These are phyloP conservation scores for Vombatus ursinus DNA, from an alignment of 2,113 vertebrate species.

Conservation along the genomic window DNA sequence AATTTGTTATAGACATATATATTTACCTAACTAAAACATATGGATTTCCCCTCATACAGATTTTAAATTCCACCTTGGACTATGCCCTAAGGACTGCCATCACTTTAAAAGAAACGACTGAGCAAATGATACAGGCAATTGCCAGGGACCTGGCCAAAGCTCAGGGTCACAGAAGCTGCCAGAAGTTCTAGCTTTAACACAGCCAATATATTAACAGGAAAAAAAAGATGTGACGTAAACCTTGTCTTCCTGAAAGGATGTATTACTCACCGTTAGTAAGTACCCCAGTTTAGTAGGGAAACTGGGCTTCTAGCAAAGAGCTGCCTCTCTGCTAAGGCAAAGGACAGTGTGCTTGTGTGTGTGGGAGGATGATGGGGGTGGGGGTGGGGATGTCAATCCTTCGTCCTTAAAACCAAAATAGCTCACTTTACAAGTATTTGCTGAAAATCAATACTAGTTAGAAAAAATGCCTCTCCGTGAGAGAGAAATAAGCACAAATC, in stretches of 20 bases:
- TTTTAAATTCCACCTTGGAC: conserved; percentile 88
- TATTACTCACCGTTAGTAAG: conserved; percentile 29
- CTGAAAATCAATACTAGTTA: conserved; percentile 24
- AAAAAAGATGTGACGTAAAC: neutral
- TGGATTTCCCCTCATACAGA: conserved; percentile 79
- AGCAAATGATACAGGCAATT: conserved; percentile 88
- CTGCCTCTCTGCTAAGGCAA: conserved; percentile 5
- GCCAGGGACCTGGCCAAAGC: conserved; percentile 88
- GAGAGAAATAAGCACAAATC: conserved; percentile 25
- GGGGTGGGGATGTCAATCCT: neutral
- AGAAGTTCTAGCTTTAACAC: conserved; percentile 55
- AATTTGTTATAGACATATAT: neutral
- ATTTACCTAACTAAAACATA: conserved; percentile 33
- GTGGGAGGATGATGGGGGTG: too few relatives aligned
- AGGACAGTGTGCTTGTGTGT: neutral
- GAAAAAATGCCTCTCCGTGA: neutral
- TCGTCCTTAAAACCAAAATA: conserved; percentile 44
- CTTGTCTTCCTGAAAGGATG: conserved; percentile 9
- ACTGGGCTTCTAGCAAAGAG: conserved; percentile 39
- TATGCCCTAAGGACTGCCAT: conserved; percentile 89
- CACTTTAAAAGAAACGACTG: conserved; percentile 90
- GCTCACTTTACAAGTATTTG: conserved; percentile 35
- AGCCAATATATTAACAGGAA: neutral
- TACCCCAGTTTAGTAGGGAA: conserved; percentile 25
- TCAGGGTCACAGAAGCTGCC: conserved; percentile 75